phyloP scores from a whole-genome alignment of 2,888 invertebrate genomes.

The Cerceris ruficornis region DNA sequence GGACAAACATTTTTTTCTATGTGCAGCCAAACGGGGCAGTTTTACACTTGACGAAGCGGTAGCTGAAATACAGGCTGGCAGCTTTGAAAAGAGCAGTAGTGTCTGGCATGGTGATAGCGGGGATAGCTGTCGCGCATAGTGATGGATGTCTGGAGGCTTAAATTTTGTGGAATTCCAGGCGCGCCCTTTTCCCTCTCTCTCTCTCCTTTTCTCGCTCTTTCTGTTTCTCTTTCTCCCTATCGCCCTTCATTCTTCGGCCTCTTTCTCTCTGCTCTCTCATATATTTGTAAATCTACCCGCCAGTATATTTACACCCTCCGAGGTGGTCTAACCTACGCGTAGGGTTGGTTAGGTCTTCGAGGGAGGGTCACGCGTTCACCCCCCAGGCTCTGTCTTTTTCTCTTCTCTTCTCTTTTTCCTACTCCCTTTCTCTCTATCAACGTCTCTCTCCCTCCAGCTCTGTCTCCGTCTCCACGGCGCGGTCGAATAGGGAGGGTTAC shows the following conservation, averaged over 20 bases:
- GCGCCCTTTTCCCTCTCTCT: slow-evolving; percentile 36
- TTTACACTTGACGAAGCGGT: slow-evolving; percentile 42
- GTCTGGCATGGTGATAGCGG: slow-evolving; percentile 47
- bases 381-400: slow-evolving; percentile 10
- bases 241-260: not conserved
- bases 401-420: not conserved
- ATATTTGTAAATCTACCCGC: slow-evolving; percentile 55
- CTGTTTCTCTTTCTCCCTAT: slow-evolving; percentile 14
- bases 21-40: slow-evolving; percentile 28
- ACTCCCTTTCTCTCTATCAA: slow-evolving; percentile 9
- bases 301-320: slow-evolving; percentile 54
- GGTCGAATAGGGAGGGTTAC: slow-evolving; percentile 11
- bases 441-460: slow-evolving; percentile 2
- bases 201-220: slow-evolving; percentile 25
- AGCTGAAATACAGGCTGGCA: slow-evolving; percentile 29
- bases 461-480: not conserved
- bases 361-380: slow-evolving; percentile 38
- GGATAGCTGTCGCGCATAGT: slow-evolving; percentile 60
- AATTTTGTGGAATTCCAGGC: slow-evolving; percentile 67
- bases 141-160: slow-evolving; percentile 70
- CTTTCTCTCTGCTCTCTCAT: slow-evolving; percentile 32
- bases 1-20: slow-evolving; percentile 17
- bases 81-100: slow-evolving; percentile 37
- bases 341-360: slow-evolving; percentile 32
- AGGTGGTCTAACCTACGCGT: slow-evolving; percentile 30